These are phyloP conservation scores for Pseudopodoces humilis DNA, from an alignment of 2,113 vertebrate genomes.

Conservation along the genomic window DNA sequence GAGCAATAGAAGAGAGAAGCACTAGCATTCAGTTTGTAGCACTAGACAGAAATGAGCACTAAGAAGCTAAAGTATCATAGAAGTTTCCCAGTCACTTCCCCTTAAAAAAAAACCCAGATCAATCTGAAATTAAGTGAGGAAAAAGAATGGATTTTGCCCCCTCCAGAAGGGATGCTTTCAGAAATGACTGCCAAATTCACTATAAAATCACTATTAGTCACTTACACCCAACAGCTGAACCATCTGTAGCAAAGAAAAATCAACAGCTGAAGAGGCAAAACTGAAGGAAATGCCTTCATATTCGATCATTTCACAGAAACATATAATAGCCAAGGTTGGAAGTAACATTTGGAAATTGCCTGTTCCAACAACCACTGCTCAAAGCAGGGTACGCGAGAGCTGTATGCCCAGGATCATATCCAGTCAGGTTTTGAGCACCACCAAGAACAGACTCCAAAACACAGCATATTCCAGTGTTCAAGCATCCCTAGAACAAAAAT, in stretches of 20 bases:
- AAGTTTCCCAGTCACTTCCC: neutral
- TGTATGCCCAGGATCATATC: neutral
- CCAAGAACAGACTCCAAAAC: neutral
- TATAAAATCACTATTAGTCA: neutral
- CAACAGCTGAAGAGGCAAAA: neutral
- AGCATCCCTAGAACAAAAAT: neutral
- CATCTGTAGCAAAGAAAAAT: neutral
- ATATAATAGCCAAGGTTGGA: neutral
- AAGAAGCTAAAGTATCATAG: neutral
- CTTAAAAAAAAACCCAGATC: neutral
- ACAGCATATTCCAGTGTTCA: neutral
- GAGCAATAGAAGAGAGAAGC: neutral
- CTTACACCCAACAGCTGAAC: neutral
- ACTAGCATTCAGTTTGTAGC: neutral
- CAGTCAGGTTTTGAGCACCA: neutral
- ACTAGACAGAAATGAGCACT: neutral
- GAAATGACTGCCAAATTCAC: neutral
- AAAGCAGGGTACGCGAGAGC: neutral
- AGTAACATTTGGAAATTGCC: neutral
- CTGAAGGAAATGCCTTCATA: conserved; percentile 13
- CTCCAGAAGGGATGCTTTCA: neutral
- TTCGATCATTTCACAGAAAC: neutral
- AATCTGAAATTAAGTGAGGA: neutral
- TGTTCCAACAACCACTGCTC: neutral
- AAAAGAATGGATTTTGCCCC: neutral